phyloP scores from a whole-genome alignment of 2,113 vertebrate species.

The Tragelaphus strepsiceros region DNA sequence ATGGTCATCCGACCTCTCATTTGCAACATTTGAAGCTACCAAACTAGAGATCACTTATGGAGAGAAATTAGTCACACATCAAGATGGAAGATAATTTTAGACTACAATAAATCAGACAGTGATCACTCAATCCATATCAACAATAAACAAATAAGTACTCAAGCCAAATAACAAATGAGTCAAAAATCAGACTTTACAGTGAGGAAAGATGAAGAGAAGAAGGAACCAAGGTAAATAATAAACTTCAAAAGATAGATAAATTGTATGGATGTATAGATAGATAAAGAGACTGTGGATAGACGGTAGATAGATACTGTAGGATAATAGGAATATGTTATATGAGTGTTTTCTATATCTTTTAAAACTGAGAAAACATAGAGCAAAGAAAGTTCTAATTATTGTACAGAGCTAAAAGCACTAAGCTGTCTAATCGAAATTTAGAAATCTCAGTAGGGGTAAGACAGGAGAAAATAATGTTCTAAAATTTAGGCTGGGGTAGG shows the following conservation, averaged over 20 bases:
- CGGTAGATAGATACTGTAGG: not conserved
- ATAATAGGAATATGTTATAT: not conserved
- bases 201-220: not conserved
- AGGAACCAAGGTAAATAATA: not conserved
- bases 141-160: not conserved
- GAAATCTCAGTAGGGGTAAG: not conserved
- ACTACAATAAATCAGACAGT: not conserved
- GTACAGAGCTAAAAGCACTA: not conserved
- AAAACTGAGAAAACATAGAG: not conserved
- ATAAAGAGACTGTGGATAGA: not conserved
- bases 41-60: not conserved
- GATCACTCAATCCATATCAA: not conserved
- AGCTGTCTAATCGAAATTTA: not conserved
- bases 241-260: not conserved
- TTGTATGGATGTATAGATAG: not conserved
- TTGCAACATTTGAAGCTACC: not conserved
- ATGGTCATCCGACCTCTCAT: not conserved
- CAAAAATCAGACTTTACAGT: not conserved
- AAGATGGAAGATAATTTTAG: not conserved
- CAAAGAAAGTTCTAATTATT: not conserved
- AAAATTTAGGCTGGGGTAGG: not conserved
- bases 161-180: slow-evolving; percentile 13
- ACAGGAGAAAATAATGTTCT: not conserved
- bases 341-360: not conserved
- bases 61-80: not conserved